Percentiles rank a stretch among this genome's conserved stretches.
These are phyloP conservation scores for Philereme transversata DNA, from an alignment of 2,888 invertebrate genomes.

Conservation along the genomic window DNA sequence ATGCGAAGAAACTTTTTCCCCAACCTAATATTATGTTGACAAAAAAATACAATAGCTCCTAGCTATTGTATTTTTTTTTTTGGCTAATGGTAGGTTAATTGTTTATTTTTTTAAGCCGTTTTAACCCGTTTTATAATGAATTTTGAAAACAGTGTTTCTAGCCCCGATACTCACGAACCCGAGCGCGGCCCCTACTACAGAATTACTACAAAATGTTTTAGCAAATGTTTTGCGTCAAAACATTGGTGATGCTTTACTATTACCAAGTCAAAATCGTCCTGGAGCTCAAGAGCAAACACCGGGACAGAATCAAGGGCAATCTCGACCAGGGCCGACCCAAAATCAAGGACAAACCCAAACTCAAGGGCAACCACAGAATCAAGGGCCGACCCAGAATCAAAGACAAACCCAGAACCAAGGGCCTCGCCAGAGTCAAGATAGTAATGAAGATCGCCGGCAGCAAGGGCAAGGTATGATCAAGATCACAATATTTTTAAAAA, in stretches of 20 bases:
- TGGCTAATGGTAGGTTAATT: neutral
- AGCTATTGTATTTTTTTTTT: neutral
- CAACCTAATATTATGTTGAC: too few relatives aligned
- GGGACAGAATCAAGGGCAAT: conserved; percentile 17
- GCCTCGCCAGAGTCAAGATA: conserved; percentile 32
- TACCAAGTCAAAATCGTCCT: conserved; percentile 9
- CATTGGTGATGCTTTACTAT: conserved; percentile 18
- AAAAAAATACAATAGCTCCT: neutral
- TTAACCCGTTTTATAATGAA: conserved; percentile 6
- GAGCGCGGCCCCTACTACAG: conserved; percentile 7
- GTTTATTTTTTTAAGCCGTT: neutral
- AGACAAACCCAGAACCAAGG: conserved; percentile 15
- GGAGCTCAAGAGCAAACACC: conserved; percentile 21
- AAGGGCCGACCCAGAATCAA: conserved; percentile 11
- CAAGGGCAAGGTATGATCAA: conserved; percentile 14
- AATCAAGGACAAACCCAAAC: conserved; percentile 17
- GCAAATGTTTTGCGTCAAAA: conserved; percentile 23
- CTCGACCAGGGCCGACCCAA: conserved; percentile 11
- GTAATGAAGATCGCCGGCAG: conserved; percentile 14
- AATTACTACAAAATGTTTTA: conserved; percentile 22
- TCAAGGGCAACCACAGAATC: conserved; percentile 20
- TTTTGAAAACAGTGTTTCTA: conserved; percentile 20
- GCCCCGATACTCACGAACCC: conserved; percentile 12
- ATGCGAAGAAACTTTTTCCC: too few relatives aligned
- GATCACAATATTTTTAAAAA: conserved; percentile 3